Evolutionary conservation across 2,888 invertebrate genomes (phyloP).

Genomic region (Parnassius smintheus): DNA sequence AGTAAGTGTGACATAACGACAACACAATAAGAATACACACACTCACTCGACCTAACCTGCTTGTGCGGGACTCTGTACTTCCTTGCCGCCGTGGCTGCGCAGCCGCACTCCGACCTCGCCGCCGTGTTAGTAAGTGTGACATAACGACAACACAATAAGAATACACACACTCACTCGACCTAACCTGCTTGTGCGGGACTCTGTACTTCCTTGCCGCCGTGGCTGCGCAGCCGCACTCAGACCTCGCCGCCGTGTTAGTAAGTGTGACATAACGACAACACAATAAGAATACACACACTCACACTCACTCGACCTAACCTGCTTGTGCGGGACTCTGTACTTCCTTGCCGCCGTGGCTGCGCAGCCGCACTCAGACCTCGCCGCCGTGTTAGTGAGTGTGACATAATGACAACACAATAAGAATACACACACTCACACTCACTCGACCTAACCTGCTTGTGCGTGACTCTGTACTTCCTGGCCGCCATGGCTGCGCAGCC

Average conservation of each 20-base stretch:
- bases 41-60: too few species aligned
- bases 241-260: conserved; percentile 51
- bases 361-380: conserved; percentile 40
- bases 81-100: conserved; percentile 87
- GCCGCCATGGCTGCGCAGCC: conserved; percentile 84
- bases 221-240: conserved; percentile 60
- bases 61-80: too few species aligned
- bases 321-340: conserved; percentile 93
- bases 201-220: conserved; percentile 94
- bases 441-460: conserved; percentile 83
- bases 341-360: conserved; percentile 90
- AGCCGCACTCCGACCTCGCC: too few species aligned
- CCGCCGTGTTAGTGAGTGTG: conserved; percentile 47
- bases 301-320: conserved; percentile 45
- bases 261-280: conserved; percentile 18
- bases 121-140: too few species aligned
- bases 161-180: too few species aligned
- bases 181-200: too few species aligned
- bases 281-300: too few species aligned
- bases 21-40: too few species aligned
- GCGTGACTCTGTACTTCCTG: conserved; percentile 94
- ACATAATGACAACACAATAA: not conserved
- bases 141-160: too few species aligned
- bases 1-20: conserved; percentile 30
- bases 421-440: too few species aligned